Evolutionary conservation across 2,888 invertebrate species (phyloP), one percentile per base, ranked within the genome.

Genomic region (Aporophyla lueneburgensis): DNA sequence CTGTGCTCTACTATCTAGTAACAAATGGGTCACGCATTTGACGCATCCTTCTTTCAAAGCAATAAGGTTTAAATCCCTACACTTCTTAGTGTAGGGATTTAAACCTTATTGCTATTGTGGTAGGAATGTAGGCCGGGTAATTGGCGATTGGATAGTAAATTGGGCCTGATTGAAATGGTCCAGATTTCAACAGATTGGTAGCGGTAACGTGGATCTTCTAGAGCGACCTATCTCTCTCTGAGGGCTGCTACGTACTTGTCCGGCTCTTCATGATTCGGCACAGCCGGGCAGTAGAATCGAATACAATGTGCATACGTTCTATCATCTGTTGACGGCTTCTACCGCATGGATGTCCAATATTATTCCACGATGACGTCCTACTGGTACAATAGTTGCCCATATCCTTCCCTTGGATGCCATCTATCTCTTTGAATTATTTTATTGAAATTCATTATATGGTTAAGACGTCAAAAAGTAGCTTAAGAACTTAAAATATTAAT

Each of bases 121-220:
- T 51, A 24, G 53, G 58, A 69, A 80, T 73, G 61, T 76, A 72
- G 75, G 61, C 73, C 56, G 67, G 67, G 87, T 80, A 83, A 82
- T 77, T 75, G 71, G 63, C 74, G 83, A 85, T 86, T 89, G 84
- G 85, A 78, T 84, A 87, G 85, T 93, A 92, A 93, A 94, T 94
- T 94, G 93, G 81, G 68, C 71, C 82, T 93, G 93, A 94, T 94
- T 94, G 93, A 93, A 93, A 90, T 91, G 94, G 90, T 93, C 94
- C 90, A 94, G 93, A 94, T 94, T 93, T 92, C 84, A 88, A 87
- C 79, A 74, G 66, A 58, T 67, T 74, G 74, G 63, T 59, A 66
- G 56, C 2, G 51, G 33, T 65, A 70, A 59, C 59, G 66, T 68
- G 40, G 49, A 76, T 51, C 56, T 54, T 80, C 85, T 81, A 78